Percentiles rank a stretch among this genome's conserved stretches.
Conservation (phyloP, 2,888 invertebrate genomes). For the Chrysomela aeneicollis region DNA sequence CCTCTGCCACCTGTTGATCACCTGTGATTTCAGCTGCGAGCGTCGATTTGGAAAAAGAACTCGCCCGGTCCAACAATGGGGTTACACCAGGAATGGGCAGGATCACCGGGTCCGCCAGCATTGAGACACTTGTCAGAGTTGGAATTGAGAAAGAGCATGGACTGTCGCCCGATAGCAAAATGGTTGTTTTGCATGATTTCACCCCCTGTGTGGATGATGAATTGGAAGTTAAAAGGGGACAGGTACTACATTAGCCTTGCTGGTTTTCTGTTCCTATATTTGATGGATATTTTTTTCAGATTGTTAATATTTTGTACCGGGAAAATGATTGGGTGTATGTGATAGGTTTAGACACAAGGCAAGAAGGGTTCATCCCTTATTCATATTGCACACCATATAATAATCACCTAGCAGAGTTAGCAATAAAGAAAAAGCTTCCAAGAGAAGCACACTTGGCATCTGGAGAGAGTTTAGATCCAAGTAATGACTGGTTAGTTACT, state of each 20-base stretch:
- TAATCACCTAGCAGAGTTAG: constrained; percentile 80
- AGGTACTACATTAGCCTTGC: constrained; percentile 59
- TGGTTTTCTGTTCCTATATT: not conserved
- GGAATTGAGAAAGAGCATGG: constrained; percentile 94
- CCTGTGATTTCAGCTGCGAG: constrained; percentile 69
- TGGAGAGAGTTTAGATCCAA: constrained; percentile 66
- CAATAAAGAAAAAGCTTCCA: constrained; percentile 87
- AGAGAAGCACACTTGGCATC: constrained; percentile 68
- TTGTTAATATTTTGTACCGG: constrained; percentile 92
- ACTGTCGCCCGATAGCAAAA: constrained; percentile 90
- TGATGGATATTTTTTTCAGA: constrained; percentile 60
- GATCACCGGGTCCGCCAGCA: constrained; percentile 93
- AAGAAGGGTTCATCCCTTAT: constrained; percentile 95
- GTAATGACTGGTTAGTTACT: constrained; percentile 67
- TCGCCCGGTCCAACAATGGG: constrained; percentile 70
- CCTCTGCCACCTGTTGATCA: constrained; percentile 13
- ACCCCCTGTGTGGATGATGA: constrained; percentile 96
- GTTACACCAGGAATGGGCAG: constrained; percentile 86
- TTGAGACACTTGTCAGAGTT: constrained; percentile 87
- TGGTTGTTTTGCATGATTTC: constrained; percentile 94
- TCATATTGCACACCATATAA: constrained; percentile 90
- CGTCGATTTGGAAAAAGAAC: constrained; percentile 81
- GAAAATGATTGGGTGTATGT: constrained; percentile 99
- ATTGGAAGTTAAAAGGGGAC: constrained; percentile 86
- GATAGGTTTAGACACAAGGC: constrained; percentile 85